Evolutionary conservation across 2,113 vertebrate species (phyloP), one percentile per base, ranked within the genome.

Genomic region (Puntigrus tetrazona): DNA sequence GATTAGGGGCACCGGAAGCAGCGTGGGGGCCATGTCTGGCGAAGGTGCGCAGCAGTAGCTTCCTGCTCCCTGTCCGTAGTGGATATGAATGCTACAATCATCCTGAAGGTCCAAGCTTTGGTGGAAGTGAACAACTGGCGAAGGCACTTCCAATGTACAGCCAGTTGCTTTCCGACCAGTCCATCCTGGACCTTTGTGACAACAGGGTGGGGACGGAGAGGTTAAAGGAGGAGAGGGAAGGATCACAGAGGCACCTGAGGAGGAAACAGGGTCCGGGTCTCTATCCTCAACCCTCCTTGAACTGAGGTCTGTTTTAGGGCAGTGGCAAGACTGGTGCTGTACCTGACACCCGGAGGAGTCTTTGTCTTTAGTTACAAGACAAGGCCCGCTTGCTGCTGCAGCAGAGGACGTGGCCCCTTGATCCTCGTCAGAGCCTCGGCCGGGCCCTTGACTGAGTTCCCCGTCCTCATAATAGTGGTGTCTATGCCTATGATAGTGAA

Each of bases 401-500:
- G 86, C 36, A 3, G 89, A 87, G 47, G 75, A 11, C 9, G 4
- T 36, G 50, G 52, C 59, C 16, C 92, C 90, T 78, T 92, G 92
- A 88, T 95, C 92, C 90, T 95, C 93, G 2, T 94, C 92, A 6
- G 92, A 91, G 85, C 90, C 92, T 85, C 91, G 89, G 84, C 87
- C 90, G 1, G 78, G 91, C 75, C 89, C 92, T 90, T 93, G 92
- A 85, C 89, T 81, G 80, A 89, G 92, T 85, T 94, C 94, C 18
- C 94, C 94, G 38, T 91, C 95, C 82, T 95, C 94, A 31, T 98
- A 97, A 93, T 98, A 96, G 91, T 98, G 97, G 92, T 99, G 97
- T 89, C 96, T 94, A 91, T 99, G 98, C 55, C 96, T 95, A 92
- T 99, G 97, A 92, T 95, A 98, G 92, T 99, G 96, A 84, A 97